A percentile compares a stretch with the other conserved stretches of the same genome.
Conservation (phyloP, 2,888 invertebrate species). For the Eremobia ochroleuca region DNA sequence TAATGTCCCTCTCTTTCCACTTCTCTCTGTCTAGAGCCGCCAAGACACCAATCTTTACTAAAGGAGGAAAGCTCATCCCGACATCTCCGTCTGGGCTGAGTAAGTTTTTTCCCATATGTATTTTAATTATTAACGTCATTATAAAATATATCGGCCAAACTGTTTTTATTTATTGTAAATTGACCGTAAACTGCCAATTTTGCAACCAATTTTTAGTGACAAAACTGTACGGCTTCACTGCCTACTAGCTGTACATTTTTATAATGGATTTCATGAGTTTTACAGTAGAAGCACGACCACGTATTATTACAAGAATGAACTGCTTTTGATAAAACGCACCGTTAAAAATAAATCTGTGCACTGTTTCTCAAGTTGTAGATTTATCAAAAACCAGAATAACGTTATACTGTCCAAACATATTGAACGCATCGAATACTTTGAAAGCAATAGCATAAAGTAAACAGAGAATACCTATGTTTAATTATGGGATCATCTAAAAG, state of each 20-base stretch:
- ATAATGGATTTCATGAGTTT: background rate
- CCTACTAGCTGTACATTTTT: background rate
- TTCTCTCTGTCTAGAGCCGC: no score
- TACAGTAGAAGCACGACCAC: background rate
- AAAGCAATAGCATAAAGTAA: conserved; percentile 65
- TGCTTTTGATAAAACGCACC: background rate
- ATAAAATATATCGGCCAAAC: background rate
- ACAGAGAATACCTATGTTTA: conserved; percentile 72
- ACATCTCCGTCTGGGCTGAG: no score
- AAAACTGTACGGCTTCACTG: no score
- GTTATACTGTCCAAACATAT: conserved; percentile 38
- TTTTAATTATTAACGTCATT: no score
- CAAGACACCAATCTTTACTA: no score
- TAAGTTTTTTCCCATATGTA: no score
- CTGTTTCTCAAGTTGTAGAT: background rate
- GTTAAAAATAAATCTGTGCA: background rate
- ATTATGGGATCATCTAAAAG: conserved; percentile 80
- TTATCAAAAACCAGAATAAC: background rate
- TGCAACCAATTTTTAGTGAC: no score
- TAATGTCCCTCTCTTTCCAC: no score
- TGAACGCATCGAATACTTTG: conserved; percentile 41
- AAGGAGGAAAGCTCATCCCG: no score
- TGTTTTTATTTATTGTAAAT: background rate
- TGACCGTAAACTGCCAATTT: background rate
- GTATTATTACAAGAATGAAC: background rate